phyloP scores from a whole-genome alignment of 2,888 invertebrate genomes.

The Rotaria magnacalcarata region DNA sequence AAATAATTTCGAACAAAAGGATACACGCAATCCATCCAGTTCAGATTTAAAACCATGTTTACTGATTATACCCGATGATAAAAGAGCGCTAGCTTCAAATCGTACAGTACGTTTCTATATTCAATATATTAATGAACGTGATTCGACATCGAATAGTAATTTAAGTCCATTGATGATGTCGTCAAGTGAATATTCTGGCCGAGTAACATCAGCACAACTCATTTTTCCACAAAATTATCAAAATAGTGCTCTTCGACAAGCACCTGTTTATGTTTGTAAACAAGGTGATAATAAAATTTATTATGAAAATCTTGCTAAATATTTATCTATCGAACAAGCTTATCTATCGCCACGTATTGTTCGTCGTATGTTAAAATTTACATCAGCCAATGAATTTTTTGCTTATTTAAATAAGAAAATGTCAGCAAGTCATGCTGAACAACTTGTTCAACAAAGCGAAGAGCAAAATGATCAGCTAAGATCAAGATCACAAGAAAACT shows the following conservation, averaged over 20 bases:
- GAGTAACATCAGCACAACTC: slow-evolving; percentile 31
- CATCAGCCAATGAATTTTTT: slow-evolving; percentile 35
- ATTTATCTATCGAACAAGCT: slow-evolving; percentile 33
- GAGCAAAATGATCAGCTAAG: neutral
- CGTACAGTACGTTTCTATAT: slow-evolving; percentile 39
- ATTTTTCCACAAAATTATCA: slow-evolving; percentile 28
- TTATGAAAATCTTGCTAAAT: slow-evolving; percentile 46
- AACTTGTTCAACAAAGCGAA: slow-evolving; percentile 8
- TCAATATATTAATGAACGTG: slow-evolving; percentile 41
- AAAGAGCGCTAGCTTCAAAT: slow-evolving; percentile 33
- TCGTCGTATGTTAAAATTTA: slow-evolving; percentile 43
- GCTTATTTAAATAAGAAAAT: slow-evolving; percentile 40
- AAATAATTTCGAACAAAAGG: neutral
- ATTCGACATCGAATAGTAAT: slow-evolving; percentile 35
- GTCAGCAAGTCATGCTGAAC: neutral
- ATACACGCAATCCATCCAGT: neutral
- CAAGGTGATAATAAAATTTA: slow-evolving; percentile 28
- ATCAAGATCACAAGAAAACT: neutral
- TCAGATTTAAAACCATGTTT: slow-evolving; percentile 15
- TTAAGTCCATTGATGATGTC: slow-evolving; percentile 31
- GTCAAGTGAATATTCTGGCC: slow-evolving; percentile 27
- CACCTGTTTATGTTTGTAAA: slow-evolving; percentile 40
- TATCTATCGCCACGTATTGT: slow-evolving; percentile 39
- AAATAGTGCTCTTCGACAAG: slow-evolving; percentile 38
- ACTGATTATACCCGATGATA: slow-evolving; percentile 43